A percentile compares a stretch with the other conserved stretches of the same genome.
phyloP scores from a whole-genome alignment of 2,888 invertebrate species.

The Myopa tessellatipennis region DNA sequence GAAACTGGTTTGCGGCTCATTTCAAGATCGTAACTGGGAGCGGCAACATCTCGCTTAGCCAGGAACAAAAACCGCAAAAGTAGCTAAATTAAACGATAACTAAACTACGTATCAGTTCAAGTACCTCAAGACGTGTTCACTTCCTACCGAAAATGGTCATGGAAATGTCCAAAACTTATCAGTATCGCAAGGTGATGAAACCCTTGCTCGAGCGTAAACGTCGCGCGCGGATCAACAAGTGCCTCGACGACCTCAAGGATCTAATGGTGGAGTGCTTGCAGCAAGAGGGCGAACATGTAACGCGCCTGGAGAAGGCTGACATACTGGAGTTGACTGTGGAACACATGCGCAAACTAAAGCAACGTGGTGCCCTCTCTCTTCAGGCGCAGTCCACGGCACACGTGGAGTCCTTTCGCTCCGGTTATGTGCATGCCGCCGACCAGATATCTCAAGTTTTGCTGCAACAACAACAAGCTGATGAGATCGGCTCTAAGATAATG shows the following conservation, averaged over 20 bases:
- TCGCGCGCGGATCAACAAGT: slow-evolving; percentile 89
- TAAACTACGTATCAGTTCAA: no score
- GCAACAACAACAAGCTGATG: slow-evolving; percentile 74
- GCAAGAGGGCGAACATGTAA: slow-evolving; percentile 88
- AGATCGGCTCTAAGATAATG: slow-evolving; percentile 76
- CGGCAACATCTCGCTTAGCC: slow-evolving; percentile 51
- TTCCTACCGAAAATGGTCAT: slow-evolving; percentile 62
- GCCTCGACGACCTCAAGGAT: slow-evolving; percentile 90
- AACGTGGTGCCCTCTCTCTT: slow-evolving; percentile 78
- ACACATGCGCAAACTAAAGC: slow-evolving; percentile 82
- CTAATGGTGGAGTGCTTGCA: slow-evolving; percentile 79
- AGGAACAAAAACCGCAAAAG: slow-evolving; percentile 40
- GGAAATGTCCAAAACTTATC: slow-evolving; percentile 86
- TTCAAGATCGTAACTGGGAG: slow-evolving; percentile 63
- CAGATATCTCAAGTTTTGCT: slow-evolving; percentile 88
- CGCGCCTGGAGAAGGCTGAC: slow-evolving; percentile 88
- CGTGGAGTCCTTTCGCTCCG: slow-evolving; percentile 87
- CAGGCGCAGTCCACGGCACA: slow-evolving; percentile 73
- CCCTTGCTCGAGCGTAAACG: slow-evolving; percentile 90
- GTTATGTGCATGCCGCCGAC: slow-evolving; percentile 89
- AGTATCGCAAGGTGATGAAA: slow-evolving; percentile 95
- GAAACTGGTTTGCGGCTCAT: slow-evolving; percentile 66
- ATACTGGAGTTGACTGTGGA: slow-evolving; percentile 88
- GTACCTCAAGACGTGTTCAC: background rate
- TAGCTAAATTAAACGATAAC: background rate